Evolutionary conservation across 2,113 vertebrate species (phyloP), one percentile per base, ranked within the genome.

Genomic region (Tenrec ecaudatus): DNA sequence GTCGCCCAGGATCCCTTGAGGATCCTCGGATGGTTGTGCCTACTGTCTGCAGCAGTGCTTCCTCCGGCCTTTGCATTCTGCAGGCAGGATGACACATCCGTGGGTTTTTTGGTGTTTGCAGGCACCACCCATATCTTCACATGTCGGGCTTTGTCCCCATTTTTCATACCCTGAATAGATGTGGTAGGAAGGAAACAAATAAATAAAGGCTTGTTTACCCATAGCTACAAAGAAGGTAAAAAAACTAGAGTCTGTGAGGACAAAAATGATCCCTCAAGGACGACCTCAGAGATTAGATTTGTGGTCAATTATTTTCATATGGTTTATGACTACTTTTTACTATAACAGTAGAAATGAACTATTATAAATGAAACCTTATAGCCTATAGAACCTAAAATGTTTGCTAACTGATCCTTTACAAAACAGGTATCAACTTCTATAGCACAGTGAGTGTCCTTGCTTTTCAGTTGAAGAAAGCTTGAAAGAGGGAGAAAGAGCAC

Each of bases 1-100:
- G 4, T 22, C 31, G 0, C 53, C 1, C 1, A 1, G 0, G 10
- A 4, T 8, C 4, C 17, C 1, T 1, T 4, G 31, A 0, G 10
- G 11, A 20, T 0, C 1, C 9, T 0, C 31, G 0, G 2, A 10
- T 2, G 5, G 23, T 3, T 0, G 3, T 0, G 0, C 3, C 57
- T 86, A 95, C 31, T 92, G 1, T 1, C 92, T 23, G 31, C 96
- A 97, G 93, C 96, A 95, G 82, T 94, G 95, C 1, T 85, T 95
- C 15, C 16, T 4, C 2, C 82, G 87, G 1, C 81, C 58, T 43
- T 5, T 93, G 75, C 96, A 96, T 1, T 73, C 77, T 0, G 90
- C 92, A 1, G 95, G 73, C 11, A 94, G 90, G 60, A 93, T 91
- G 57, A 62, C 68, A 36, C 95, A 95, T 0, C 96, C 95, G 0